A percentile compares a stretch with the other conserved stretches of the same genome.
These are phyloP conservation scores for Nemopilema nomurai DNA, from an alignment of 30 jellyfish, hydroid and myxozoan species.

Conservation along the genomic window DNA sequence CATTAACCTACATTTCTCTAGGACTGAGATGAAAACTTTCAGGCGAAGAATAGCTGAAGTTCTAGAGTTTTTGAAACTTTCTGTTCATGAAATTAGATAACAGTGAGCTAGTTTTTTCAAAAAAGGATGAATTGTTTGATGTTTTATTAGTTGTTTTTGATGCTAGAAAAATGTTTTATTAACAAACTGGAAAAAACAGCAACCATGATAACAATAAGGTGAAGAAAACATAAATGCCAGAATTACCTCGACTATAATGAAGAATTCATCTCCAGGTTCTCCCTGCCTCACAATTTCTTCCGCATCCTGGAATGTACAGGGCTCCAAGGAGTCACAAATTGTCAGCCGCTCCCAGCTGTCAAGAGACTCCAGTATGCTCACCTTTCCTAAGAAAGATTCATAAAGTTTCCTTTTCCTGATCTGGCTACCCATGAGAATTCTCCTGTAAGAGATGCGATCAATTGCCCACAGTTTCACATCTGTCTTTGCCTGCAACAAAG, in stretches of 20 bases:
- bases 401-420: slow-evolving; percentile 95
- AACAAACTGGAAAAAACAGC: no score
- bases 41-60: no score
- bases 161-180: no score
- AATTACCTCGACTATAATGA: slow-evolving; percentile 92
- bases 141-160: no score
- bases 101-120: no score
- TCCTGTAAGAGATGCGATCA: slow-evolving; percentile 96
- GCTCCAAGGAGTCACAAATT: slow-evolving; percentile 97
- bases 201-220: no score
- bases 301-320: slow-evolving; percentile 98
- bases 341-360: slow-evolving; percentile 99
- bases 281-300: slow-evolving; percentile 98
- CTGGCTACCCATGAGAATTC: slow-evolving; percentile 99
- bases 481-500: slow-evolving; percentile 92
- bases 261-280: slow-evolving; percentile 99
- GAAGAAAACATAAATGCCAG: not conserved
- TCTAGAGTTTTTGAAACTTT: no score
- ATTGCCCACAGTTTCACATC: slow-evolving; percentile 99
- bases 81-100: no score
- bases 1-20: no score
- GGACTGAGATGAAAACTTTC: no score
- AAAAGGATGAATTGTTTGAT: no score
- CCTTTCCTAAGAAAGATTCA: slow-evolving; percentile 97
- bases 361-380: slow-evolving; percentile 93